Base-by-base conservation (phyloP, 2,113 vertebrate species). In the Corythornis madagascariensis region DNA sequence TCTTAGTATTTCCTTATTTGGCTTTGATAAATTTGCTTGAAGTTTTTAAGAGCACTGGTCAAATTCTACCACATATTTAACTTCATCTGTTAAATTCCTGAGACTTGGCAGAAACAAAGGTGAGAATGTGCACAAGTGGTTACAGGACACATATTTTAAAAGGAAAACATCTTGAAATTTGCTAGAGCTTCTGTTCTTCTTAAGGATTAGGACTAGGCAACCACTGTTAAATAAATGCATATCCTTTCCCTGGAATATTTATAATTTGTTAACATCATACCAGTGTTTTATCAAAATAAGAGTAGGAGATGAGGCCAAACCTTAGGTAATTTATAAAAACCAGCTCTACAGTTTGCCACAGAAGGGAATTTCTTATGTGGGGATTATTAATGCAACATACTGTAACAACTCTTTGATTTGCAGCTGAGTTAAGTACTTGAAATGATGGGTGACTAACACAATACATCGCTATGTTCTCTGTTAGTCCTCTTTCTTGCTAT, bases 351-450 rank as follows among this genome's bases (percentile, higher is more conserved):
- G 2, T 61, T 74, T 71, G 9, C 31, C 57, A 72, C 59, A 78
- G 61, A 92, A 65, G 11, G 6, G 53, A 92, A 76, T 78, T 79
- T 85, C 29, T 93, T 75, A 57, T 81, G 13, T 76, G 42, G 35
- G 25, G 35, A 52, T 61, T 60, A 61, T 78, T 66, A 40, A 38
- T n/a, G 31, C 67, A 83, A 73, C 31, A 20, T 13, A 15, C 10
- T 83, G 56, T 71, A 92, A 57, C 28, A 64, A 26, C 18, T 42
- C 78, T 91, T 83, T 88, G 75, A 80, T 94, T 92, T 80, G 35
- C 57, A 91, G 47, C 21, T 25, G 43, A 29, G 67, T 63, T 91
- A 79, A 70, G 60, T 50, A 63, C 72, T 86, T 86, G 72, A 89
- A 83, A 85, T 38, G 28, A 22, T 29, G 67, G 71, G 40, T 86